These are phyloP conservation scores for Echinometra lucunter DNA, from an alignment of 53 echinoderm and acorn worm species.

Conservation along the genomic window DNA sequence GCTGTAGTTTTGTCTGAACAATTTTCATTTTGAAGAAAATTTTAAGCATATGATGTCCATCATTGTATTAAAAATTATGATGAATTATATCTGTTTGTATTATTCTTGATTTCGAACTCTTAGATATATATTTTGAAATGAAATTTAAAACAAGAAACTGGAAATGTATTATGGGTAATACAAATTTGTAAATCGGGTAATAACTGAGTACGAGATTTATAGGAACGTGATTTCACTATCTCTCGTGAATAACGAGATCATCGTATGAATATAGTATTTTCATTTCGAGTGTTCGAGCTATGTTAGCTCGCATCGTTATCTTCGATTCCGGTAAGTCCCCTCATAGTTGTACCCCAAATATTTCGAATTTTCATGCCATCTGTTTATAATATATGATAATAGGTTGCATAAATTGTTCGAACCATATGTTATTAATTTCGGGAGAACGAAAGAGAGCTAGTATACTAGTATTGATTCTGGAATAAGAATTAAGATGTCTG, in stretches of 20 bases:
- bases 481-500: no score
- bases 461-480: no score
- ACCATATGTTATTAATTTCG: background rate
- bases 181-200: background rate
- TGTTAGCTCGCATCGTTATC: no score
- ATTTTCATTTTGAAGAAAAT: background rate
- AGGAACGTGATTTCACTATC: background rate
- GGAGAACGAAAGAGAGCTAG: background rate
- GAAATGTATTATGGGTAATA: background rate
- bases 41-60: background rate
- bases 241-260: slow-evolving; percentile 36
- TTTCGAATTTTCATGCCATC: background rate
- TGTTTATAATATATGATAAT: background rate
- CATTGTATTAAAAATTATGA: background rate
- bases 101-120: background rate
- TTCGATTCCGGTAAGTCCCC: background rate
- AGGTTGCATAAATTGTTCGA: background rate
- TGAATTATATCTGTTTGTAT: background rate
- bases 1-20: background rate
- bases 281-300: background rate
- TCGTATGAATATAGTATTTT: background rate
- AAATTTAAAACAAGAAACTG: background rate
- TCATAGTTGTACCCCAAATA: background rate
- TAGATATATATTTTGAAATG: background rate
- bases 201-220: background rate